Base-by-base conservation (phyloP, 1,140 invertebrate genomes). In the Lucilia sericata region DNA sequence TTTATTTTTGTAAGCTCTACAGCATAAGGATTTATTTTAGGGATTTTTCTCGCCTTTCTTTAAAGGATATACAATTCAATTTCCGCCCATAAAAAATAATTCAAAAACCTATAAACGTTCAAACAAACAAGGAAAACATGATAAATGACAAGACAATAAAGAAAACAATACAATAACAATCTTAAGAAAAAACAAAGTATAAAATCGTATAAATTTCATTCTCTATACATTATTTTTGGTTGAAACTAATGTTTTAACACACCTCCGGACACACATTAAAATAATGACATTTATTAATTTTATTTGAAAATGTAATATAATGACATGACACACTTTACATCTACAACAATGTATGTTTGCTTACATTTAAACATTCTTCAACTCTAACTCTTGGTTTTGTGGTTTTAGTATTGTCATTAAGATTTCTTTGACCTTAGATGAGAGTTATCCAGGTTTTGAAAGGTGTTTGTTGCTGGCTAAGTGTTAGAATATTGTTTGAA, bases 211-310 rank as follows among this genome's bases (percentile, higher is more conserved):
- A 42, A 76, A 76, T 76, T 76, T 7, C 25, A n/a, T 34, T 34
- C 25, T 76, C 5, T 42, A 42, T 42, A 42, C 25, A 42, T 21
- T 21, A 19, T 47, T 80, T 80, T 80, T 49, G 7, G 36, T 21
- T 80, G 19, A 80, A 49, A 49, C 76, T 80, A 80, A 80, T 80
- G 76, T 80, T 49, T 49, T 80, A 30, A 49, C 76, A 47, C 36
- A 49, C 76, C 36, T 25, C 76, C 76, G 36, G 76, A 80, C 76
- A 80, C 76, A 47, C 76, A 80, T 80, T 80, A 80, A 80, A 80
- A 80, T 80, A 80, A 80, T 80, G 76, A 21, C 42, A 49, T 80
- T 80, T 80, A 80, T 80, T 80, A 80, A 80, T 80, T 80, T 80
- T 80, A 19, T 49, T 10, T 30, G 60, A 49, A 80, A 80, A 30